Evolutionary conservation across 2,888 invertebrate genomes (phyloP).

Genomic region (Aleiodes leptofemur): DNA sequence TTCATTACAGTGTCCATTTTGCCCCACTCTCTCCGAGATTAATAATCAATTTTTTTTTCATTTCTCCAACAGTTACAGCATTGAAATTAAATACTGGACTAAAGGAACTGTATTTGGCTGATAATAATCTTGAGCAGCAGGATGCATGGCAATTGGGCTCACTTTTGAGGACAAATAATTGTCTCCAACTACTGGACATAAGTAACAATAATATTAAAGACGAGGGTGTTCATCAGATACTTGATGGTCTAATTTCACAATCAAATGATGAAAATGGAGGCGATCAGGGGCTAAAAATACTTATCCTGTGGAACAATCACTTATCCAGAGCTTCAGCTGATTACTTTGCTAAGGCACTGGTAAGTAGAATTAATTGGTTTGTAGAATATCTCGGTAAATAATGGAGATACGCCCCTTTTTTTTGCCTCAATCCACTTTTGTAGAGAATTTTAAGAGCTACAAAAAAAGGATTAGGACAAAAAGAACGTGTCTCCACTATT

Average conservation of each 20-base stretch:
- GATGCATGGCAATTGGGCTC: conserved; percentile 89
- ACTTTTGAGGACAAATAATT: conserved; percentile 84
- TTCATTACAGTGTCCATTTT: too few species aligned
- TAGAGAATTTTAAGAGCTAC: too few species aligned
- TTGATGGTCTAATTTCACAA: conserved; percentile 85
- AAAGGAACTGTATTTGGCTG: conserved; percentile 88
- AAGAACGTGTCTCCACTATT: too few species aligned
- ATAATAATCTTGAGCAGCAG: conserved; percentile 84
- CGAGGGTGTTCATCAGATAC: conserved; percentile 83
- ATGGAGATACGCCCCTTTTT: too few species aligned
- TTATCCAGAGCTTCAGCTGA: conserved; percentile 85
- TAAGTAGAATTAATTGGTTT: conserved; percentile 73
- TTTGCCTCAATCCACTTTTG: too few species aligned
- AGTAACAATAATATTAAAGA: conserved; percentile 81
- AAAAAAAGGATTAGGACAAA: too few species aligned
- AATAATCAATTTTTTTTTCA: conserved; percentile 40
- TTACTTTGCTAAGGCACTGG: conserved; percentile 81
- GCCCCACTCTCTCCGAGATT: too few species aligned
- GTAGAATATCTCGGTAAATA: too few species aligned
- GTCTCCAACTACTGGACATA: conserved; percentile 88
- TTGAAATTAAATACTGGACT: conserved; percentile 86
- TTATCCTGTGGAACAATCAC: conserved; percentile 92
- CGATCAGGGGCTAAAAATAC: conserved; percentile 80
- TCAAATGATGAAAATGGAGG: conserved; percentile 76
- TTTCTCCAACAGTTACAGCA: conserved; percentile 81